Base-by-base conservation (phyloP, 1,140 invertebrate species). In the Neotoxoptera formosana region DNA sequence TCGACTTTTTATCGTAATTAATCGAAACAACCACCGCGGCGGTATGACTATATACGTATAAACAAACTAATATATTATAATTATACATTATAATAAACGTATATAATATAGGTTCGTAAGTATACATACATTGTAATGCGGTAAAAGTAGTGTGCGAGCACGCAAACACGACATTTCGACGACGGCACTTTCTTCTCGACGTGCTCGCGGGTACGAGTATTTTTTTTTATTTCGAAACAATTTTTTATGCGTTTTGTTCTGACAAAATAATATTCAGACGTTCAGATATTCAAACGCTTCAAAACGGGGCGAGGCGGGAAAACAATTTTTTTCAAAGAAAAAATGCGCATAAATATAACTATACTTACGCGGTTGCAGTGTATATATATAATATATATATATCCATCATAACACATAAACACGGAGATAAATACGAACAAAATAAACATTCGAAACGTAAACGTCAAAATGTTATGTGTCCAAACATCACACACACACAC, bases 371-470 rank as follows among this genome's bases (percentile, higher is more conserved):
- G 9, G 30, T 51, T 23, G n/a, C n/a, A n/a, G n/a, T n/a, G n/a
- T n/a, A n/a, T n/a, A n/a, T n/a, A n/a, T n/a, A n/a, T n/a, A n/a
- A n/a, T n/a, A n/a, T 23, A 7, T 25, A 3, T 51, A 14, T 47
- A 20, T 67, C 60, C 47, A n/a, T 17, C 23, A 45, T 84, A 51
- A 89, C 34, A 30, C 30, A 11, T 67, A 67, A 60, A 60, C 45
- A 21, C 7, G 41, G 23, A 47, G 7, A 87, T 87, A 48, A 56
- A 89, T 56, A 56, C 51, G 8, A 41, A 89, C 87, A 89, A 56
- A 89, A 89, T 56, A 89, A 89, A 89, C 51, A 89, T 36, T 41
- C 34, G n/a, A 89, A 56, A 89, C 88, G 88, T 56, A 56, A 89
- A 89, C 51, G 88, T 89, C 88, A 89, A 56, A 89, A 89, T 56